Evolutionary conservation across 2,797 vertebrate genomes (phyloP).

Genomic region (Linurgus olivaceus): DNA sequence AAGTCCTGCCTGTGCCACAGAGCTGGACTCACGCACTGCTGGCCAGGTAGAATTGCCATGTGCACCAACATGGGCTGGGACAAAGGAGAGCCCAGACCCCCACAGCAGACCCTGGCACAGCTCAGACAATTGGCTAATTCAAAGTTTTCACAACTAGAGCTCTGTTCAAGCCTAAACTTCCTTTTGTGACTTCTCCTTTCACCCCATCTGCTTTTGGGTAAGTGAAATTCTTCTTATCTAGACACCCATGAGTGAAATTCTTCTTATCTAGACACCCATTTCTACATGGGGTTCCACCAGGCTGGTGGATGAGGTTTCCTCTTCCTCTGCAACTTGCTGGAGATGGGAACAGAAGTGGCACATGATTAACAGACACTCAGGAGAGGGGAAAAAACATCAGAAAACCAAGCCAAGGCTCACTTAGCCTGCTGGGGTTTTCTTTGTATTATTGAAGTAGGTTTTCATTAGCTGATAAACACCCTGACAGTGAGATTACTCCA

Average conservation of each 20-base stretch:
- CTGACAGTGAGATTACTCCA: constrained; percentile 10
- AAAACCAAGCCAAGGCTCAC: not conserved
- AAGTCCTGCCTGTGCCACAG: not conserved
- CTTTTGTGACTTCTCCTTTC: not conserved
- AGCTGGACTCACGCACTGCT: not conserved
- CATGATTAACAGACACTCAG: not conserved
- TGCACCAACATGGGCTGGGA: not conserved
- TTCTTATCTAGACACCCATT: constrained; percentile 7
- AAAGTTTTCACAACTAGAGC: not conserved
- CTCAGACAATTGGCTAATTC: not conserved
- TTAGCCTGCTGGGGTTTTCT: not conserved
- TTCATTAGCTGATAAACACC: constrained; percentile 59
- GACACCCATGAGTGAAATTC: not conserved
- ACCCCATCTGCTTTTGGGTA: not conserved
- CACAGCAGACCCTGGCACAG: not conserved
- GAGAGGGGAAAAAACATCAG: not conserved
- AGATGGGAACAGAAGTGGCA: not conserved
- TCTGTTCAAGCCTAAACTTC: not conserved
- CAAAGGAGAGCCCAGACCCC: not conserved
- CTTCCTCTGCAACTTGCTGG: not conserved
- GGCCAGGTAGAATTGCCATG: accelerated
- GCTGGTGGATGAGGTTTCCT: constrained; percentile 5
- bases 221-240: not conserved
- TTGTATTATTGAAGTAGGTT: constrained; percentile 29
- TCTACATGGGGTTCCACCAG: not conserved